Conservation (phyloP, 2,797 vertebrate species). For the Tapera naevia region DNA sequence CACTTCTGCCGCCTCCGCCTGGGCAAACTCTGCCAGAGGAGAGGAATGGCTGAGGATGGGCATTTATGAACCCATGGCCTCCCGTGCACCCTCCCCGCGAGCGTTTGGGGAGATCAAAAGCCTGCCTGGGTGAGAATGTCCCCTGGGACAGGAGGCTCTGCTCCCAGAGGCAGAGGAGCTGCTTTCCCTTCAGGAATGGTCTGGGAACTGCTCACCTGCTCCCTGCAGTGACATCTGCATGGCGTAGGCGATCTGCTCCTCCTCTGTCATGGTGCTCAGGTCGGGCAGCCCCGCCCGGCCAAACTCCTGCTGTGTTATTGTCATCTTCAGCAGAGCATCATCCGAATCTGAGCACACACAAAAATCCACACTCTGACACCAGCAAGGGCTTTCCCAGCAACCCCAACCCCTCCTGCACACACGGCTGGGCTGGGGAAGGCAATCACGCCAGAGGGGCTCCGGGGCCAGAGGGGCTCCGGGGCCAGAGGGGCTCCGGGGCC, state of each 20-base stretch:
- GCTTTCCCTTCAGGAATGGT: rapidly evolving
- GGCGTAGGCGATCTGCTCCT: slow-evolving; percentile 97
- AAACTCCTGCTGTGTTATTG: slow-evolving; percentile 89
- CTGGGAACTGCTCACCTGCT: slow-evolving; percentile 45
- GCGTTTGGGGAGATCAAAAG: rapidly evolving
- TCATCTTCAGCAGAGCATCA: slow-evolving; percentile 94
- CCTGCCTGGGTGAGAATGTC: not conserved
- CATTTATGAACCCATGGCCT: rapidly evolving
- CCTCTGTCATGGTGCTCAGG: slow-evolving; percentile 97
- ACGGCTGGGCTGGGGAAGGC: too few relatives aligned
- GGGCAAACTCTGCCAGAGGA: slow-evolving; percentile 70
- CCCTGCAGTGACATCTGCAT: slow-evolving; percentile 97
- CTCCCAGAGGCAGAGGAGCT: not conserved
- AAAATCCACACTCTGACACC: not conserved
- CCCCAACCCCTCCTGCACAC: too few relatives aligned
- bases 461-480: too few relatives aligned
- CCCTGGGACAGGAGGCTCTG: not conserved
- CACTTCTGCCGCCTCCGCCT: slow-evolving; percentile 64
- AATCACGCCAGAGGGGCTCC: too few relatives aligned
- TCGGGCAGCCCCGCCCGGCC: slow-evolving; percentile 87
- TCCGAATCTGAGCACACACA: slow-evolving; percentile 83
- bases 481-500: too few relatives aligned
- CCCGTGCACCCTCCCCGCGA: rapidly evolving
- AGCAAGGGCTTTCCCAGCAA: not conserved
- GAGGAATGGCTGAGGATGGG: not conserved